Percentiles rank a stretch among this genome's conserved stretches.
Evolutionary conservation across 2,888 invertebrate genomes (phyloP).

Genomic region (Gortyna flavago): DNA sequence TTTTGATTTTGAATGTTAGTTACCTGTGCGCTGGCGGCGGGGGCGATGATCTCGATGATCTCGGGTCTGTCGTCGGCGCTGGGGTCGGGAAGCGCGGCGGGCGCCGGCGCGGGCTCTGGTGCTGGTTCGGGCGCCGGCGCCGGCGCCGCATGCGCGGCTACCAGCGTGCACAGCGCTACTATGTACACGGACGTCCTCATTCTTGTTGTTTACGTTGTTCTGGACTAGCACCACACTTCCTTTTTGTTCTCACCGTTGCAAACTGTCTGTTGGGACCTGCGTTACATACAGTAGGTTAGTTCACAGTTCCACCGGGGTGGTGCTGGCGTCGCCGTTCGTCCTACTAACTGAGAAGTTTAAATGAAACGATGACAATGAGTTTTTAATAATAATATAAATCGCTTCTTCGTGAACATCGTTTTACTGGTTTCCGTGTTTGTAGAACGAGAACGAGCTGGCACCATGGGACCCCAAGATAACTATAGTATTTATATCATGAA

Average conservation of each 20-base stretch:
- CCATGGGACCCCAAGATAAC: not conserved
- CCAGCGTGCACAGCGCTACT: constrained; percentile 71
- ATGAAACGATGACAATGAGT: no score
- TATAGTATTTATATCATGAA: not conserved
- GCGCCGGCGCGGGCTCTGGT: constrained; percentile 72
- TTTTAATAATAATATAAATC: constrained; percentile 1
- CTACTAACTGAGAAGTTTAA: not conserved
- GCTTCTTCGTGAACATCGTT: not conserved
- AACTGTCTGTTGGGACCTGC: constrained; percentile 70
- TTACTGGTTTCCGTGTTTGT: constrained; percentile 2
- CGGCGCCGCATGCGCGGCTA: constrained; percentile 69
- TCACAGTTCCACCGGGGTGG: not conserved
- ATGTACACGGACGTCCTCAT: constrained; percentile 78
- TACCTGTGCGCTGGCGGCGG: constrained; percentile 87
- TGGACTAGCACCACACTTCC: constrained; percentile 40
- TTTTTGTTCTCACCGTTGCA: constrained; percentile 68
- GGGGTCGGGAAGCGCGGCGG: constrained; percentile 74
- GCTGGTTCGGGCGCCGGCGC: constrained; percentile 72
- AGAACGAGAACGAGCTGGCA: not conserved
- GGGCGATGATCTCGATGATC: constrained; percentile 89
- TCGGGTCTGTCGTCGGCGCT: constrained; percentile 83
- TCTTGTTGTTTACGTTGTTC: constrained; percentile 44
- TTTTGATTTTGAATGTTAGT: not conserved
- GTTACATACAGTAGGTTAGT: constrained; percentile 30
- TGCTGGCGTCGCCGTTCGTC: not conserved